Evolutionary conservation across 1,140 invertebrate genomes (phyloP), one percentile per base, ranked within the genome.

Genomic region (Macrocentrus cingulum): DNA sequence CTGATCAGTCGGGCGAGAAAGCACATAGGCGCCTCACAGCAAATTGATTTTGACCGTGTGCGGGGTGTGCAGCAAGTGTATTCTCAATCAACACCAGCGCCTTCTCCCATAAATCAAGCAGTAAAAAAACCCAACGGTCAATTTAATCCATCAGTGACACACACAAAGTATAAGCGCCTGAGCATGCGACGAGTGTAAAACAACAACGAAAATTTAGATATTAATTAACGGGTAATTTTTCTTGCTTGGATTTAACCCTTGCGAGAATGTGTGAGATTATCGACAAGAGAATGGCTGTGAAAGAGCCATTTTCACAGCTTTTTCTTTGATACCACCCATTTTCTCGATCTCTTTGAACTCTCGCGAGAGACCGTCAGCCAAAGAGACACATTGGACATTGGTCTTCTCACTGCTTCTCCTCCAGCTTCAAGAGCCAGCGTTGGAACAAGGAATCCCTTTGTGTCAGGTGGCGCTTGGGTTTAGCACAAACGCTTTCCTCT

Each of bases 361-460:
- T 39, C 19, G 19, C n/a, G 32, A 54, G 46, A 46, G 45, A 36
- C n/a, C n/a, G n/a, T n/a, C n/a, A 51, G 18, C 9, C 19, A 41
- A 41, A 39, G 45, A 56, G 45, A 34, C 18, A 50, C 23, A 39
- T 13, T 4, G 36, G 48, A 37, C n/a, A 23, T 19, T n/a, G 50
- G 44, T 23, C 56, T 23, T 48, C 53, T 39, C 48, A n/a, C n/a
- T n/a, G n/a, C 52, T 39, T 49, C 23, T 39, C 42, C 59, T 19
- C 23, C 9, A 22, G 15, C 5, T 49, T 23, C 44, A 44, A 23
- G 45, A 45, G 50, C 44, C 53, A 34, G 19, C 36, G 45, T 37
- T n/a, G n/a, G n/a, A n/a, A 42, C 52, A 61, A 51, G 59, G 41
- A 61, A 52, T 49, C 53, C 46, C 59, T 56, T 56, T 56, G 59